These are phyloP conservation scores for Seira musarum DNA, from an alignment of 2,888 invertebrate species.

Conservation along the genomic window DNA sequence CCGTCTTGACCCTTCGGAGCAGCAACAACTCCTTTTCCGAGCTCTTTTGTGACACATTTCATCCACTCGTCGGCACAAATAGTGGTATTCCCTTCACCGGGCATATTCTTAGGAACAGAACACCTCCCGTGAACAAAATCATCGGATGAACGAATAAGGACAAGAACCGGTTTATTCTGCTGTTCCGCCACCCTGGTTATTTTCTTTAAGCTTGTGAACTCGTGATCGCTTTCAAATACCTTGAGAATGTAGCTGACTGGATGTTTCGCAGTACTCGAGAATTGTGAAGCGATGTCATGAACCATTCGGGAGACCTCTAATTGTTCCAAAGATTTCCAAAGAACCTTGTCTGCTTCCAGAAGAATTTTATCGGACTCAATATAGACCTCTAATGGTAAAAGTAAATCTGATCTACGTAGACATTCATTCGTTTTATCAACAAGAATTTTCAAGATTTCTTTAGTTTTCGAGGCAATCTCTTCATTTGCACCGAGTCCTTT, in stretches of 20 bases:
- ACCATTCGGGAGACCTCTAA: constrained; percentile 56
- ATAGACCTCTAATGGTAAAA: constrained; percentile 64
- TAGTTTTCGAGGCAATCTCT: constrained; percentile 2
- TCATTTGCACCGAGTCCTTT: constrained; percentile 4
- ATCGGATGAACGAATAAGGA: constrained; percentile 74
- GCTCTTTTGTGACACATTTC: constrained; percentile 76
- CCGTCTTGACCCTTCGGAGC: constrained; percentile 77
- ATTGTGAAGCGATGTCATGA: constrained; percentile 45
- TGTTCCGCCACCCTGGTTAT: constrained; percentile 76
- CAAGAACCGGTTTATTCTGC: constrained; percentile 80
- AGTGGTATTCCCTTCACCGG: not conserved
- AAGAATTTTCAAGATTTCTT: constrained; percentile 43
- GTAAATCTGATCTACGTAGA: constrained; percentile 36
- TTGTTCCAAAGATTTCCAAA: constrained; percentile 59
- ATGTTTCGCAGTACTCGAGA: not conserved
- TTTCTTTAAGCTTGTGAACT: constrained; percentile 75
- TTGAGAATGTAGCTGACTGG: constrained; percentile 54
- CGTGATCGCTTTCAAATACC: constrained; percentile 60
- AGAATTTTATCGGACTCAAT: constrained; percentile 57
- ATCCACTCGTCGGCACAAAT: constrained; percentile 84
- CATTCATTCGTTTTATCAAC: constrained; percentile 53
- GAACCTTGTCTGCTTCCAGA: constrained; percentile 56
- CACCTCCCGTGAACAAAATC: constrained; percentile 80
- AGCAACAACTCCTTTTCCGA: constrained; percentile 75
- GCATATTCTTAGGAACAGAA: constrained; percentile 78